These are phyloP conservation scores for Melanotaenia parkinsoni DNA, from an alignment of 2,797 vertebrate species.

Conservation along the genomic window DNA sequence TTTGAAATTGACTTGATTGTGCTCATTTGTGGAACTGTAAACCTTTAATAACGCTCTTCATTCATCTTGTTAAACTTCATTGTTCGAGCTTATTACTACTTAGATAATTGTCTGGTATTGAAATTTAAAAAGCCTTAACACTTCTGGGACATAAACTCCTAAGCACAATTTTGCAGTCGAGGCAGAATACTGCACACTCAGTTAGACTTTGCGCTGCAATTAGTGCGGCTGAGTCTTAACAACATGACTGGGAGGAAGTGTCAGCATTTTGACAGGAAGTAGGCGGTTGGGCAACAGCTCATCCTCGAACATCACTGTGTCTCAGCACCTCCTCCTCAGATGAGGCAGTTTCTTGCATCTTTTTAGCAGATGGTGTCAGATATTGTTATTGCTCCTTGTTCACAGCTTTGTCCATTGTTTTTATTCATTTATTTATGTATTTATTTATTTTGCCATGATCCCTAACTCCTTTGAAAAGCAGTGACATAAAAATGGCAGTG, in stretches of 20 bases:
- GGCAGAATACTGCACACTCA: constrained; percentile 71
- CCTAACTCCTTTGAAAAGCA: neutral
- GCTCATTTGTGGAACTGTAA: constrained; percentile 80
- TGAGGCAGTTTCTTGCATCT: constrained; percentile 65
- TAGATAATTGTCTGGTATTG: constrained; percentile 76
- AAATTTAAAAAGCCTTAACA: constrained; percentile 85
- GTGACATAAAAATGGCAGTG: neutral
- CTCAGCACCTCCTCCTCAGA: constrained; percentile 74
- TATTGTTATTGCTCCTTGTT: constrained; percentile 64
- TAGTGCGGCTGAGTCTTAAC: constrained; percentile 60
- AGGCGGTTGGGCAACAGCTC: constrained; percentile 59
- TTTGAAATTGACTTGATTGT: constrained; percentile 77
- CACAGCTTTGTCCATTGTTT: constrained; percentile 68
- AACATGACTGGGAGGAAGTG: constrained; percentile 69
- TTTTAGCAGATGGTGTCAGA: constrained; percentile 71
- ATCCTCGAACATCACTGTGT: constrained; percentile 80
- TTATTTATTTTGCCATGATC: neutral
- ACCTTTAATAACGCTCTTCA: constrained; percentile 73
- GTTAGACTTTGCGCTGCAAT: constrained; percentile 66
- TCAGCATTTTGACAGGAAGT: constrained; percentile 74
- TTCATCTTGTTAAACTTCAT: constrained; percentile 62
- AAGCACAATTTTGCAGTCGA: constrained; percentile 84
- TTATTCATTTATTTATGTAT: constrained; percentile 9
- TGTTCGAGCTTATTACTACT: constrained; percentile 66
- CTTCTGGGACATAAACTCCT: constrained; percentile 79